Percentiles rank a stretch among this genome's conserved stretches.
Evolutionary conservation across 2,113 vertebrate species (phyloP).

Genomic region (Murina feae): DNA sequence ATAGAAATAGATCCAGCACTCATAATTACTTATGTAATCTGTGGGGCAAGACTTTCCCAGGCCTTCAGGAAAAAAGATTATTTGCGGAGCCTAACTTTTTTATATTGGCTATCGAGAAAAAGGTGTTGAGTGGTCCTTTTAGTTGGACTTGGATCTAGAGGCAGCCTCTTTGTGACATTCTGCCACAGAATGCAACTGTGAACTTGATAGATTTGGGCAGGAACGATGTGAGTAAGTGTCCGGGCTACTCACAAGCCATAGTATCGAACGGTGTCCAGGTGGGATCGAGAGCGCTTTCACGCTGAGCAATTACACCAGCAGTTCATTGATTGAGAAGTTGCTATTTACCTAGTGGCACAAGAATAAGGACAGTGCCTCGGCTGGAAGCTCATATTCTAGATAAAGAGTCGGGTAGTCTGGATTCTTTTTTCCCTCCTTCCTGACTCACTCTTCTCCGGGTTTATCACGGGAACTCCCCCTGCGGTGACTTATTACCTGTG

Average conservation of each 20-base stretch:
- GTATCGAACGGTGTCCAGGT: background rate
- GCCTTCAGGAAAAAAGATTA: background rate
- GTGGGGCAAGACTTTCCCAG: background rate
- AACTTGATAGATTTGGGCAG: background rate
- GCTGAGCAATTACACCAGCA: background rate
- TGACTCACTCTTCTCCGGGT: conserved; percentile 22
- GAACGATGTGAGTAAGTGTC: background rate
- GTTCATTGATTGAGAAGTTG: background rate
- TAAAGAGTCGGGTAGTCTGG: background rate
- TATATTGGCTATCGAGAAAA: background rate
- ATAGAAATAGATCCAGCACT: background rate
- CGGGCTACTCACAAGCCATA: background rate
- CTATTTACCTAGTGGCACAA: background rate
- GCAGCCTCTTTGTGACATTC: background rate
- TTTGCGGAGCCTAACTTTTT: background rate
- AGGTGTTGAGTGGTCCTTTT: background rate
- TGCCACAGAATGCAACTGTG: background rate
- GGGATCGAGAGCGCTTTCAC: background rate
- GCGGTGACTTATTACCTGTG: background rate
- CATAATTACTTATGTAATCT: background rate
- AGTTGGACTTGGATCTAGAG: background rate
- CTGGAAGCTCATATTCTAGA: background rate
- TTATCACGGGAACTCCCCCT: conserved; percentile 16
- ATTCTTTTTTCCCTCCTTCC: background rate
- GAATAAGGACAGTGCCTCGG: background rate